Percentiles rank a stretch among this genome's conserved stretches.
Evolutionary conservation across 2,113 vertebrate species (phyloP).

Genomic region (Xerus inauris): DNA sequence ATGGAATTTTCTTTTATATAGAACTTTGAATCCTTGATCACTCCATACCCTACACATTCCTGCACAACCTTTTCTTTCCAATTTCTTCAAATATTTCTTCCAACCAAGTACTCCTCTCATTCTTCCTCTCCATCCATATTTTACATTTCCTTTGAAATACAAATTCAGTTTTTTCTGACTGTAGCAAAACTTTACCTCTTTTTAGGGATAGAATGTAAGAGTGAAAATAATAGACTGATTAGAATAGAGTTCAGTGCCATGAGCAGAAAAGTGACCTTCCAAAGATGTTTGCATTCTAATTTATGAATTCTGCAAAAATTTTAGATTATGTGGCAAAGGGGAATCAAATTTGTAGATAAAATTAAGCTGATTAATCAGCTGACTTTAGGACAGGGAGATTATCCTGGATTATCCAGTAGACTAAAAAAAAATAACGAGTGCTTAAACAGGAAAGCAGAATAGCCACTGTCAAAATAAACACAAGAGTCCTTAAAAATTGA

Average conservation of each 20-base stretch:
- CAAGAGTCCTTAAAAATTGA: background rate
- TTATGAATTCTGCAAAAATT: background rate
- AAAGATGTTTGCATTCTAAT: background rate
- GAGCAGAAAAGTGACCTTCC: background rate
- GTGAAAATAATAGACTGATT: background rate
- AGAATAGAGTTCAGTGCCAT: background rate
- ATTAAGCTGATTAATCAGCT: background rate
- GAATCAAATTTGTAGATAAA: constrained; percentile 6
- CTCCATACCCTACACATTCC: background rate
- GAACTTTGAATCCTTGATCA: too few species aligned
- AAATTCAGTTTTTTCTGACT: background rate
- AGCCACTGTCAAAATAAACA: background rate
- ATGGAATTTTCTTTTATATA: background rate
- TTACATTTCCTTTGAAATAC: background rate
- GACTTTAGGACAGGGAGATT: background rate
- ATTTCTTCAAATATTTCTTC: background rate
- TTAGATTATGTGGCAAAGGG: background rate
- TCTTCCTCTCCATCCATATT: background rate
- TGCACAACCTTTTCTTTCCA: background rate
- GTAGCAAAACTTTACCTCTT: background rate
- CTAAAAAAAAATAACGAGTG: background rate
- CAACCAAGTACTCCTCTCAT: background rate
- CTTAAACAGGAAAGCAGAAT: background rate
- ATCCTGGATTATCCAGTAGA: background rate
- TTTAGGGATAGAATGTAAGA: background rate